These are phyloP conservation scores for Gambelia wislizenii DNA, from an alignment of 2,797 vertebrate genomes.

Conservation along the genomic window DNA sequence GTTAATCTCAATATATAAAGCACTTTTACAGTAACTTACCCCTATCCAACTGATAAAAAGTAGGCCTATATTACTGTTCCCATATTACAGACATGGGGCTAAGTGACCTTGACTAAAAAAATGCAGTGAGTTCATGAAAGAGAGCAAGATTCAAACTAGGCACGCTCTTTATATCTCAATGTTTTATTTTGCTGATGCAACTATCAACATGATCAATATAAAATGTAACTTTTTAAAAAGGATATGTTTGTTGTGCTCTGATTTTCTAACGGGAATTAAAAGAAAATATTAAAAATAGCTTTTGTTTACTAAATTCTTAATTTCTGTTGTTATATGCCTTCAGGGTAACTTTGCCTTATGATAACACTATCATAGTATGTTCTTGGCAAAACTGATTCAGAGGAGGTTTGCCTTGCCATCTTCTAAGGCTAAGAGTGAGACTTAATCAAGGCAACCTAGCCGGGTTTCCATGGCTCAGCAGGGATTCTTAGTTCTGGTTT, in stretches of 20 bases:
- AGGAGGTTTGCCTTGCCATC: too few relatives aligned
- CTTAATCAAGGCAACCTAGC: too few relatives aligned
- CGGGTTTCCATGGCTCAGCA: too few relatives aligned
- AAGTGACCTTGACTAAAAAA: not conserved
- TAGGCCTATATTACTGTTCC: not conserved
- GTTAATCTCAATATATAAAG: not conserved
- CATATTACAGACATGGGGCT: not conserved
- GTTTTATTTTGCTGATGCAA: too few relatives aligned
- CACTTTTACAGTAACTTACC: too few relatives aligned
- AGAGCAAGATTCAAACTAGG: not conserved
- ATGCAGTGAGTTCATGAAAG: not conserved
- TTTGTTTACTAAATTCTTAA: not conserved
- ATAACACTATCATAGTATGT: too few relatives aligned
- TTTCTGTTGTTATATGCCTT: too few relatives aligned
- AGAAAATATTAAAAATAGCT: not conserved
- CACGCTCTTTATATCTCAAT: not conserved
- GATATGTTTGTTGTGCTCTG: not conserved
- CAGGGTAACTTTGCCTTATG: too few relatives aligned
- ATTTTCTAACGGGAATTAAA: not conserved
- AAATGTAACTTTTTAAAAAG: slow-evolving; percentile 1
- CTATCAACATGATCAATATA: not conserved
- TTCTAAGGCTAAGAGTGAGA: too few relatives aligned
- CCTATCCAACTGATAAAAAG: not conserved
- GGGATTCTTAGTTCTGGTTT: too few relatives aligned
- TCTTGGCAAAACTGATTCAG: too few relatives aligned